Conservation (phyloP, 2,113 vertebrate species). For the Callorhinus ursinus region DNA sequence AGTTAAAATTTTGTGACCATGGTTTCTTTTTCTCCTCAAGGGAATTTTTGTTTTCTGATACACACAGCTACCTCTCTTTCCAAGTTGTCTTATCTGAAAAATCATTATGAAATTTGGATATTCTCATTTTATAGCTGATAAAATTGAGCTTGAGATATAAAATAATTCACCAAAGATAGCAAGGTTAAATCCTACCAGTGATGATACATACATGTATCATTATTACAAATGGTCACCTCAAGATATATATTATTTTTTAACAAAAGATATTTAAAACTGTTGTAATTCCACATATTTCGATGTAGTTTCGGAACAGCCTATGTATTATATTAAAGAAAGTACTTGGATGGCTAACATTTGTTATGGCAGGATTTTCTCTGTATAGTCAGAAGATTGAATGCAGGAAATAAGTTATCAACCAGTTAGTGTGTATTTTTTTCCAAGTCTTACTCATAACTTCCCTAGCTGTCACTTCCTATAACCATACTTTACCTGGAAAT, state of each 20-base stretch:
- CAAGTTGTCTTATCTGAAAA: not conserved
- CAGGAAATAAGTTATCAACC: slow-evolving; percentile 70
- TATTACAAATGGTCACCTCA: not conserved
- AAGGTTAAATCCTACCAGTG: not conserved
- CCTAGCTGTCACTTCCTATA: slow-evolving; percentile 69
- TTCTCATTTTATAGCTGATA: not conserved
- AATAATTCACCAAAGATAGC: not conserved
- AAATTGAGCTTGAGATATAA: not conserved
- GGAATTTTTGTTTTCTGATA: not conserved
- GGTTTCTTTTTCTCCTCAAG: not conserved
- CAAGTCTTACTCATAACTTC: slow-evolving; percentile 60
- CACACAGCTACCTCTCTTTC: not conserved
- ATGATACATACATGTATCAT: not conserved
- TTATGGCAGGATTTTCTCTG: slow-evolving; percentile 47
- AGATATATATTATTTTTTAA: slow-evolving; percentile 2
- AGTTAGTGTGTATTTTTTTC: not conserved
- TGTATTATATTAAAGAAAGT: slow-evolving; percentile 33
- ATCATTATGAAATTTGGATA: not conserved
- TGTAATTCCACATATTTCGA: slow-evolving; percentile 9
- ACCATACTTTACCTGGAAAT: slow-evolving; percentile 62
- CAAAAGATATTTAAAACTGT: slow-evolving; percentile 17
- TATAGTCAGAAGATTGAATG: slow-evolving; percentile 64
- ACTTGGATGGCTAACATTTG: slow-evolving; percentile 19
- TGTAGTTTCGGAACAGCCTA: not conserved
- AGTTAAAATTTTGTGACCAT: not conserved